phyloP scores from a whole-genome alignment of 2,113 vertebrate genomes.

The Rhinoptilus africanus region DNA sequence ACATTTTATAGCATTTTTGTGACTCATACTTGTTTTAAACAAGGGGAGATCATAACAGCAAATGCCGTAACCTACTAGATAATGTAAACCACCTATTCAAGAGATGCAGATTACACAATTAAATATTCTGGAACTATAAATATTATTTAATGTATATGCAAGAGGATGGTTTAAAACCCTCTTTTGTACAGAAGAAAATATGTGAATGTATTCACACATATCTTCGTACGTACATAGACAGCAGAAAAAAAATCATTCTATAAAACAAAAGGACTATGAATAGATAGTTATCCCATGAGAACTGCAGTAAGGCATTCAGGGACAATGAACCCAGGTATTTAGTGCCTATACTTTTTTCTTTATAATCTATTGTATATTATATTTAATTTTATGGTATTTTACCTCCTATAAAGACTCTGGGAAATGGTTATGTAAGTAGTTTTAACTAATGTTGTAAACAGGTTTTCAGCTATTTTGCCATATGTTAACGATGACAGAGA shows the following conservation, averaged over 20 bases:
- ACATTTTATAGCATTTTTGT: background rate
- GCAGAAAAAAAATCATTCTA: background rate
- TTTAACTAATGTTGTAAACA: background rate
- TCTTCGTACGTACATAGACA: background rate
- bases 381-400: background rate
- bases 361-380: background rate
- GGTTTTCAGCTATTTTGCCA: background rate
- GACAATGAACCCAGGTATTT: background rate
- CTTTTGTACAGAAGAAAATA: background rate
- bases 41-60: background rate
- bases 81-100: background rate
- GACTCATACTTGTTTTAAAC: background rate
- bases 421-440: background rate
- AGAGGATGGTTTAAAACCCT: background rate
- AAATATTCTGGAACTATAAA: background rate
- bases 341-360: background rate
- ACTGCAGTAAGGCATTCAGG: background rate
- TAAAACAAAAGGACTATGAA: background rate
- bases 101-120: background rate
- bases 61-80: background rate
- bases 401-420: background rate
- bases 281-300: background rate
- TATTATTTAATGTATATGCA: background rate
- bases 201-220: background rate
- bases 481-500: conserved; percentile 34